Evolutionary conservation across 2,888 invertebrate genomes (phyloP), one percentile per base, ranked within the genome.

Genomic region (Tiliacea citrago): DNA sequence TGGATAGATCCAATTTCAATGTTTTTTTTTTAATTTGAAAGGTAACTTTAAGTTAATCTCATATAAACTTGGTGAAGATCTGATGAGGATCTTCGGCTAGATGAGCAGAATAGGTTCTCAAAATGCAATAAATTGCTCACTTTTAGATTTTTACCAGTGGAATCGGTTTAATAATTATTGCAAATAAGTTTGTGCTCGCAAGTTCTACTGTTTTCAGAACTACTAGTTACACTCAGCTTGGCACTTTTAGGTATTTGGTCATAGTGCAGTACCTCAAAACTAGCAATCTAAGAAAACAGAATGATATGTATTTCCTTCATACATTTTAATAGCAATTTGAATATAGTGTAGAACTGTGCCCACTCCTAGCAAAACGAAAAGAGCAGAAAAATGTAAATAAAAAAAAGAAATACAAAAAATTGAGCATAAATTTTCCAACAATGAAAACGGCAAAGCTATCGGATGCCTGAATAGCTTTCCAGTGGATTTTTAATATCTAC

Each of bases 401-500:
- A 51, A 68, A 72, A 83, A 83, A 58, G 1, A 21, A 69, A 68
- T 24, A 58, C 60, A 58, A 74, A 73, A 84, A 74, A 67, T 45
- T 73, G 60, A 73, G 66, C 53, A 67, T 67, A 84, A 81, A 81
- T 74, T 75, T 62, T 45, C 67, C 66, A 47, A 84, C 81, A 77
- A 79, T 82, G 73, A 83, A 75, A 83, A 76, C 24, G 82, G 84
- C 70, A 76, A 73, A 78, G 85, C 81, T 58, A 79, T 77, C 69
- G 70, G 73, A 68, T 71, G 51, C 55, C 71, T 79, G 79, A 79
- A 80, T 70, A 73, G 89, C 91, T 92, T 92, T 91, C 90, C 91
- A 90, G 89, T 88, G 75, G 80, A 74, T 74, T 85, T 87, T 86
- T 85, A 86, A 87, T 87, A 83, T 85, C 81, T 72, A 89, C 89